Base-by-base conservation (phyloP, 2,113 vertebrate genomes). In the Ivindomyrus marchei region DNA sequence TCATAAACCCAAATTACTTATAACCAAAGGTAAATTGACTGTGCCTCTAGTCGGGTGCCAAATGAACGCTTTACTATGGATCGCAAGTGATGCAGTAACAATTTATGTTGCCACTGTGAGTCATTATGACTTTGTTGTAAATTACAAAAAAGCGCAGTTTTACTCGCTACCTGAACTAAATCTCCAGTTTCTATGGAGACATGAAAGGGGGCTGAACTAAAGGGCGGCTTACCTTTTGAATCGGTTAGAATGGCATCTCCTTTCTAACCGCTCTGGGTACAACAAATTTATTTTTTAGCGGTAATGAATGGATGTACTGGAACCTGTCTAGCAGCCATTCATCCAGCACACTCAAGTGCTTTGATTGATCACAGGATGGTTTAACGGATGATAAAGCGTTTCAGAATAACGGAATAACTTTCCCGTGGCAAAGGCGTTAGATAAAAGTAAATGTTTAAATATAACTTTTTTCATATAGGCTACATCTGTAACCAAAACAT, bases 151-250 rank as follows among this genome's bases (percentile, higher is more conserved):
- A 39, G 6, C 50, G 50, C 85, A n/a, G 50, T 87, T 87, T 87
- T 15, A 19, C 45, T 53, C 50, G 4, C 27, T 56, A 87, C 85
- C 85, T 87, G 85, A 87, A 53, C 17, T 87, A 87, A 50, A 87
- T 56, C 36, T 56, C 85, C 80, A 49, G 89, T 90, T 90, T 90
- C 89, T 86, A 90, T 90, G 89, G 89, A 85, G 85, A 90, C 89
- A 24, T 47, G 45, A 66, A 42, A 19, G 31, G 45, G 0, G 27
- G 15, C 11, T 47, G 39, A 89, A 45, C 10, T 21, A 66, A 46
- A 46, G 80, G 31, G 52, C 39, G 13, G 36, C 24, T 56, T 39
- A 31, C 89, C 21, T 90, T 89, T 86, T 62, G 13, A 85, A 15
- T 46, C 83, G 39, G 70, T 36, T 53, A 47, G 47, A 83, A 52